Percentiles rank a stretch among this genome's conserved stretches.
Evolutionary conservation across 2,888 invertebrate genomes (phyloP).

Genomic region (Peribatodes rhomboidaria): DNA sequence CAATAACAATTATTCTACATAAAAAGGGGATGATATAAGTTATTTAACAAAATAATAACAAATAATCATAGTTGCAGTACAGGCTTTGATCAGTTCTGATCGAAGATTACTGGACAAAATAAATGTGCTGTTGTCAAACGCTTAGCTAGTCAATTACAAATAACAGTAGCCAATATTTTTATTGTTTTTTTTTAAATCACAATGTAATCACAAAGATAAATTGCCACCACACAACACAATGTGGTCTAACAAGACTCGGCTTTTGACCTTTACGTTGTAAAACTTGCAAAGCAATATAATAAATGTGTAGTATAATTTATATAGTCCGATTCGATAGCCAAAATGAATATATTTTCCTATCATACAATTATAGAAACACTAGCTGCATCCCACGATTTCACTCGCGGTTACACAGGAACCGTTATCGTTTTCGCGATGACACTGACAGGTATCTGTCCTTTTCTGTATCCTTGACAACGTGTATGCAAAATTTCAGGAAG

Average conservation of each 20-base stretch:
- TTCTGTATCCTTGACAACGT: too few species aligned
- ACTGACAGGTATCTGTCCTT: too few species aligned
- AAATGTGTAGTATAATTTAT: conserved; percentile 35
- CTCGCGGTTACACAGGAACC: background rate
- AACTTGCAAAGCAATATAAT: too few species aligned
- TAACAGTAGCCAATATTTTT: conserved; percentile 15
- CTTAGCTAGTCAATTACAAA: background rate
- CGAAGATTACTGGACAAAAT: background rate
- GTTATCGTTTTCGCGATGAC: background rate
- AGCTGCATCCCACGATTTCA: too few species aligned
- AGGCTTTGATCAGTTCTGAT: too few species aligned
- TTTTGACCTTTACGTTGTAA: conserved; percentile 41
- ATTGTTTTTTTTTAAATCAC: conserved; percentile 19
- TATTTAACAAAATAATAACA: too few species aligned
- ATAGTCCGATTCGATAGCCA: conserved; percentile 27
- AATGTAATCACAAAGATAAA: conserved; percentile 42
- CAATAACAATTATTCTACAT: too few species aligned
- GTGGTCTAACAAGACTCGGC: conserved; percentile 43
- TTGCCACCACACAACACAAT: conserved; percentile 40
- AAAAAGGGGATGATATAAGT: too few species aligned
- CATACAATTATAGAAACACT: background rate
- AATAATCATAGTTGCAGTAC: too few species aligned
- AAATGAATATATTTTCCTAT: conserved; percentile 5
- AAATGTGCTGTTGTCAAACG: background rate
- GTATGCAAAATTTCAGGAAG: too few species aligned